Evolutionary conservation across 2,113 vertebrate species (phyloP).

Genomic region (Aptenodytes patagonicus): DNA sequence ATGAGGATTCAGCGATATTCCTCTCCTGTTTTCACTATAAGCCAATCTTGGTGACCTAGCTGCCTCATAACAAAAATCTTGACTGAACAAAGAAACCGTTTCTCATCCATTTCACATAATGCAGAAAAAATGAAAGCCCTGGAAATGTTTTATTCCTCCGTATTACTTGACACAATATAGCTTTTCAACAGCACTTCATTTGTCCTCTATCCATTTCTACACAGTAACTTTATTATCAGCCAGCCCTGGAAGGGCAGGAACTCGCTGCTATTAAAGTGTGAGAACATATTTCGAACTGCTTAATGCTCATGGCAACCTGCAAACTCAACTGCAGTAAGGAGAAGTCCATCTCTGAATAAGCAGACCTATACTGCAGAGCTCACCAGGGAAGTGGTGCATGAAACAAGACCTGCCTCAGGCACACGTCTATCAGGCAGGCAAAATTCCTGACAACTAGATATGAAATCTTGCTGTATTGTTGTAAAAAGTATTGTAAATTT

Average conservation of each 20-base stretch:
- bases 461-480: neutral
- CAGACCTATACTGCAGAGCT: neutral
- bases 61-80: neutral
- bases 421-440: fast-evolving
- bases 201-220: neutral
- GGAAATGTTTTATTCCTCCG: neutral
- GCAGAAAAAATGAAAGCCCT: neutral
- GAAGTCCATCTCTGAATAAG: neutral
- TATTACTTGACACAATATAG: neutral
- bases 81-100: neutral
- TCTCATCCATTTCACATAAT: neutral
- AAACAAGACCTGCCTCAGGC: neutral
- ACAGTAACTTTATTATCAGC: neutral
- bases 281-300: neutral
- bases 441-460: neutral
- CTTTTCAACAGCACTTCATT: slow-evolving; percentile 23
- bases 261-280: neutral
- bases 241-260: neutral
- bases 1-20: neutral
- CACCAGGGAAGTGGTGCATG: neutral
- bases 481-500: neutral
- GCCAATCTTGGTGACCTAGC: neutral
- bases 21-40: neutral
- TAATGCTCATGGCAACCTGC: neutral
- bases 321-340: neutral